Conservation (phyloP, 2,797 vertebrate species). For the Megaceryle alcyon region DNA sequence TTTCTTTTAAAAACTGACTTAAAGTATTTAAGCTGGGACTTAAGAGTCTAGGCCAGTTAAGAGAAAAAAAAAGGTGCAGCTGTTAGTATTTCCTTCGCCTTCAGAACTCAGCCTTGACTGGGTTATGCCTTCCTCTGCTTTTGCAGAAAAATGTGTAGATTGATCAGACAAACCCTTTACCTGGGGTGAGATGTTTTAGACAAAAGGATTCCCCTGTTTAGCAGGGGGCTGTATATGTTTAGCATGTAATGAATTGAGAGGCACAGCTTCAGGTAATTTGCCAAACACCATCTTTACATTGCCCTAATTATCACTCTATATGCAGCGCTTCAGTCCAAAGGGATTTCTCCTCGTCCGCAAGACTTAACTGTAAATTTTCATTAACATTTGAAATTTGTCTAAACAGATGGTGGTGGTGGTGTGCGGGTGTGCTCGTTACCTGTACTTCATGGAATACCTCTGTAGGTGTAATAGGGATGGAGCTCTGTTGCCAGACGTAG, state of each 20-base stretch:
- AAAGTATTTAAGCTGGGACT: background rate
- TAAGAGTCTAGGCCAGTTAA: fast-evolving
- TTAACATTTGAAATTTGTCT: background rate
- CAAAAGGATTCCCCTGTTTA: background rate
- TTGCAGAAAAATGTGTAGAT: background rate
- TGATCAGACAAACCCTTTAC: background rate
- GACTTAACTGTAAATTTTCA: background rate
- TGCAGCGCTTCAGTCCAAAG: background rate
- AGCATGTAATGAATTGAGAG: background rate
- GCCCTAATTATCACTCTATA: background rate
- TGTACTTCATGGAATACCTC: background rate
- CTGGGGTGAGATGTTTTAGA: background rate
- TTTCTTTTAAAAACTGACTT: background rate
- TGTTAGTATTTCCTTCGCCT: fast-evolving
- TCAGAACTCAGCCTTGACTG: background rate
- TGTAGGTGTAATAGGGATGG: background rate
- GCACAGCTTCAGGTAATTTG: background rate
- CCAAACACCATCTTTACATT: background rate
- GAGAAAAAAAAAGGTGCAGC: background rate
- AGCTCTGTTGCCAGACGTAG: background rate
- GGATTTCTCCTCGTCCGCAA: too few relatives aligned
- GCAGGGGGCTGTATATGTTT: background rate
- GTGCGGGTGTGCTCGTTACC: background rate
- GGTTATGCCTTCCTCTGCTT: background rate
- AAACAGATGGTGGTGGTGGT: fast-evolving